Conservation (phyloP, 2,797 vertebrate genomes). For the Euphonia xanthogaster region DNA sequence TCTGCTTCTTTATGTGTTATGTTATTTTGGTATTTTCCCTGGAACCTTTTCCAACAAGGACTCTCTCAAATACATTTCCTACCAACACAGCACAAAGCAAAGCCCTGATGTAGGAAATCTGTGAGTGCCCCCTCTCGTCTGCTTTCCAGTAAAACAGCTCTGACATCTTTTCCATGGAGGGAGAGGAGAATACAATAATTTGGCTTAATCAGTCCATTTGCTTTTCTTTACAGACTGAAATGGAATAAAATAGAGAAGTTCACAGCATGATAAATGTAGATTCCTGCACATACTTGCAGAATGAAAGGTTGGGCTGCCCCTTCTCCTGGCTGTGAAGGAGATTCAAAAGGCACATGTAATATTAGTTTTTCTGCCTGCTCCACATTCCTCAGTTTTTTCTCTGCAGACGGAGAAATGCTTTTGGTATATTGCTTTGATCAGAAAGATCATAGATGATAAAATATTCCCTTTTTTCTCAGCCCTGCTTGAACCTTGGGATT, state of each 20-base stretch:
- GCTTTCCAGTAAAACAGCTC: constrained; percentile 17
- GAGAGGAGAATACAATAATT: neutral
- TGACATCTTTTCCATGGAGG: neutral
- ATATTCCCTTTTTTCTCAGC: constrained; percentile 51
- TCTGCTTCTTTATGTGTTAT: neutral
- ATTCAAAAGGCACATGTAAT: neutral
- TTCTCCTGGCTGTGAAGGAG: neutral
- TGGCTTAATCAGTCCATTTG: neutral
- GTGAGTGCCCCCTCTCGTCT: constrained; percentile 71
- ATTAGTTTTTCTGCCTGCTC: constrained; percentile 13
- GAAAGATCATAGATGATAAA: constrained; percentile 7
- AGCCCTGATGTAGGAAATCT: constrained; percentile 36
- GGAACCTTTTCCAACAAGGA: neutral
- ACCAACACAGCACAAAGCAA: neutral
- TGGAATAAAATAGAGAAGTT: neutral
- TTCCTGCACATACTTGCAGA: neutral
- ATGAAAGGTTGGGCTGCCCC: neutral
- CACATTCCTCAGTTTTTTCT: constrained; percentile 5
- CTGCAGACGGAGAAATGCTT: constrained; percentile 10
- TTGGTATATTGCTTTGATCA: constrained; percentile 44
- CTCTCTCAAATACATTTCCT: neutral
- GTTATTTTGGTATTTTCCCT: neutral
- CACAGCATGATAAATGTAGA: neutral
- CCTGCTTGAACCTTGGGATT: constrained; percentile 33
- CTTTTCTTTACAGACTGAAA: neutral